Base-by-base conservation (phyloP, 2,797 vertebrate species). In the Aplochiton taeniatus region DNA sequence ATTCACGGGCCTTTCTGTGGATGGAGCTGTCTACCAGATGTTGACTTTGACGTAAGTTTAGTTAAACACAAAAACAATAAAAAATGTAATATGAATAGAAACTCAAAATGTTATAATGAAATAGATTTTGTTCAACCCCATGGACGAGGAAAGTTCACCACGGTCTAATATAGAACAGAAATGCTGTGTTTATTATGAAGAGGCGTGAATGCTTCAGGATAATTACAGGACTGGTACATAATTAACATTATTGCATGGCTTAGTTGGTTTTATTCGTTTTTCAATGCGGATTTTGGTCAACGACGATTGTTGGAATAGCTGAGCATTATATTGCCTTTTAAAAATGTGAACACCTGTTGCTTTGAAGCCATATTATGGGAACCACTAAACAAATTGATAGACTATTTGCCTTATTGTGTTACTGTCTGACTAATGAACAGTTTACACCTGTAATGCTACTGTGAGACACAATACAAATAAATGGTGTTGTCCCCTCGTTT, bases 31-130 rank as follows among this genome's bases (percentile, higher is more conserved):
- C 93, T 94, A 18, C 89, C 91, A 20, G 96, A 98, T 60, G 79
- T 98, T 58, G 81, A 97, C 81, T 98, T 98, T 88, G 93, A 98
- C 95, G 97, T 98, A 87, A 4, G n/a, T 48, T 48, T 48, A 48
- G 9, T 14, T 14, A 48, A 14, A 14, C 46, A 14, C 13, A 14
- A 1, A 48, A 16, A 65, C 56, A 66, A 59, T 72, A 49, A 31
- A 31, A 31, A 31, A 31, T 31, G 31, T 31, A 31, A 31, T 31
- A 31, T 31, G n/a, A n/a, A n/a, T n/a, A n/a, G n/a, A n/a, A n/a
- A n/a, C n/a, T n/a, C n/a, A n/a, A n/a, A n/a, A n/a, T n/a, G n/a
- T n/a, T n/a, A n/a, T n/a, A n/a, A n/a, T n/a, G 31, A 31, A 31
- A 31, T 31, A 3, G 31, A 31, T 31, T 31, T 31, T 19, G 11